A percentile compares a stretch with the other conserved stretches of the same genome.
Conservation (phyloP, 2,113 vertebrate species). For the Amphiprion percula region DNA sequence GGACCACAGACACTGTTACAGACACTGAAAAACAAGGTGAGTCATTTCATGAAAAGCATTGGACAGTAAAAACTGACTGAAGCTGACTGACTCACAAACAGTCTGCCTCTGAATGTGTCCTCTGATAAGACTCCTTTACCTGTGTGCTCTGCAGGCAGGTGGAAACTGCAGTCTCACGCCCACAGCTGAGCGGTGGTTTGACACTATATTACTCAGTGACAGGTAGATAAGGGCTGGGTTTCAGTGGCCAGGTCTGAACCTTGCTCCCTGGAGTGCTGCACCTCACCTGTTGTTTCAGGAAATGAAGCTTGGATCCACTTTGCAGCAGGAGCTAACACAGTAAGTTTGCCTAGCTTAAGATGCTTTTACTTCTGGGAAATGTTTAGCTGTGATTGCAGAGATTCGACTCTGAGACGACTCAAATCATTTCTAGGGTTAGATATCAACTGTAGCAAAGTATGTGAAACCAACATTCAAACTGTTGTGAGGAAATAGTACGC, state of each 20-base stretch:
- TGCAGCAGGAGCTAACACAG: slow-evolving; percentile 12
- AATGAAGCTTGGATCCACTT: slow-evolving; percentile 44
- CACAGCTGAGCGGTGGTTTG: too few species aligned
- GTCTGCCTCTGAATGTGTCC: neutral
- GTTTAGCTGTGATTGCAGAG: neutral
- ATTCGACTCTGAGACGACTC: neutral
- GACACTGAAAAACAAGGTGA: too few species aligned
- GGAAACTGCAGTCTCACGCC: too few species aligned
- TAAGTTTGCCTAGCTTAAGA: slow-evolving; percentile 54
- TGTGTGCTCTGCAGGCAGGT: too few species aligned
- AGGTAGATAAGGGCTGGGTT: slow-evolving; percentile 46
- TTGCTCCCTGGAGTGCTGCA: slow-evolving; percentile 59
- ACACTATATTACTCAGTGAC: neutral
- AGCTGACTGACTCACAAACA: neutral
- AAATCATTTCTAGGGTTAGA: neutral
- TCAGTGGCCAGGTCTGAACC: slow-evolving; percentile 50
- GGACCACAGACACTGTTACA: too few species aligned
- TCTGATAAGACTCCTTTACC: neutral
- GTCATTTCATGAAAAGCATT: too few species aligned
- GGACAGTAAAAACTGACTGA: too few species aligned
- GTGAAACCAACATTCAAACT: neutral
- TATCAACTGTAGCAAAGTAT: neutral
- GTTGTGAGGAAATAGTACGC: neutral
- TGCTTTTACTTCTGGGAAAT: neutral
- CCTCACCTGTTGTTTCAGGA: slow-evolving; percentile 69